These are phyloP conservation scores for Drosophila incognita DNA, from an alignment of 2,888 invertebrate species.

Conservation along the genomic window DNA sequence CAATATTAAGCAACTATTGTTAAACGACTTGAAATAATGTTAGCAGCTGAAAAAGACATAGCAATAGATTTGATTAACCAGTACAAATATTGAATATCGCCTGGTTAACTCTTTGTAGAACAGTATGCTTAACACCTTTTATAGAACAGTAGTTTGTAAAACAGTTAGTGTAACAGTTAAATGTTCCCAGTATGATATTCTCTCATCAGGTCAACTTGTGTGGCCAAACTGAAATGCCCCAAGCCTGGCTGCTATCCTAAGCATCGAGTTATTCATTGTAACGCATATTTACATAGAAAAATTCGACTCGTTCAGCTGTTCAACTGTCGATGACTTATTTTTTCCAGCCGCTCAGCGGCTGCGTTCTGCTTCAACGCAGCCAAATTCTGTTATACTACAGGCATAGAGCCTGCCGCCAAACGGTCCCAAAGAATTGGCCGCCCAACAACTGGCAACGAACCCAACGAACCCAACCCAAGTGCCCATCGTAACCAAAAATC, in stretches of 20 bases:
- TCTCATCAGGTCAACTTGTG: background rate
- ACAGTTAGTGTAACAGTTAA: conserved; percentile 2
- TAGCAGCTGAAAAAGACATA: background rate
- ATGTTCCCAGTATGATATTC: no score
- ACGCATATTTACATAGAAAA: conserved; percentile 62
- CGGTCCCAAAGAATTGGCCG: conserved; percentile 31
- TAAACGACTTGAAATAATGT: background rate
- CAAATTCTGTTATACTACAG: conserved; percentile 76
- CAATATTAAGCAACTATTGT: background rate
- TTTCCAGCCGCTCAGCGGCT: conserved; percentile 68
- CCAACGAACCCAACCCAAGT: conserved; percentile 22
- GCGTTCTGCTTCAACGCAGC: conserved; percentile 79
- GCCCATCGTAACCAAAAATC: conserved; percentile 75
- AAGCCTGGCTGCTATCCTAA: background rate
- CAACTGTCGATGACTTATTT: conserved; percentile 45
- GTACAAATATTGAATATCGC: background rate
- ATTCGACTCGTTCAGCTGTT: conserved; percentile 38
- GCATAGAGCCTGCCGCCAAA: conserved; percentile 51
- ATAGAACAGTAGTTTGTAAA: background rate
- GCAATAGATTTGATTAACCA: background rate
- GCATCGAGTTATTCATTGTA: conserved; percentile 37
- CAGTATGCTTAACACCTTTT: background rate
- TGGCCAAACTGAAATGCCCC: background rate
- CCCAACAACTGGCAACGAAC: conserved; percentile 1
- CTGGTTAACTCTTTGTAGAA: background rate